Evolutionary conservation across 2,888 invertebrate species (phyloP), one percentile per base, ranked within the genome.

Genomic region (Mesorhabditis spiculigera): DNA sequence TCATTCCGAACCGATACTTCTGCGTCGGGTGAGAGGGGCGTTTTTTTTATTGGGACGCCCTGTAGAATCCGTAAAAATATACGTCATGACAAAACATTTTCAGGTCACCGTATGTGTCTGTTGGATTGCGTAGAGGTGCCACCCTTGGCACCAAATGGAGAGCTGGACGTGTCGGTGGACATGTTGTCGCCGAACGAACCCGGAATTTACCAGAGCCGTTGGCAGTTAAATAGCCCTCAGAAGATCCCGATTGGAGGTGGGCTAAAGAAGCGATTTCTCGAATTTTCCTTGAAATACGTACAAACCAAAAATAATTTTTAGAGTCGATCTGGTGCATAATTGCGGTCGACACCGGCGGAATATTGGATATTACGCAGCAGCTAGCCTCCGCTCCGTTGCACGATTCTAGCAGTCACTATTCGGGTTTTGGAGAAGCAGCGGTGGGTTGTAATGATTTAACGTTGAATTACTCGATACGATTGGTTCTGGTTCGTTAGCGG

Each of bases 191-290:
- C 95, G 6, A 87, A 89, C 13, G 86, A 88, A 70, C 89, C 91
- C 62, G 93, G 93, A 10, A 90, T 90, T 28, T 92, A 92, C 87
- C 91, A 92, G 87, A 93, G 93, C 79, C 92, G 93, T 89, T 96
- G 95, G 91, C 91, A 94, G 85, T 90, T 95, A 89, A 91, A 91
- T 84, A 93, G 93, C 71, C 90, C 92, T 62, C 91, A 91, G 82
- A 94, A 94, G 74, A 90, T 92, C 82, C 93, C 92, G 87, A 94
- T 95, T 89, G 96, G 96, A 87, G 94, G 95, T 94, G 88, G 68
- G 72, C 58, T 50, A 50, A 50, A 16, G 63, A 8, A 8, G 63
- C 63, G 41, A 63, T 13, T 63, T 16, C 16, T 63, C 6, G 41
- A 16, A 63, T 28, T n/a, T n/a, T 63, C 63, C 6, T 16, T 10